phyloP scores from a whole-genome alignment of 2,888 invertebrate species.

The Brenthis hecate region DNA sequence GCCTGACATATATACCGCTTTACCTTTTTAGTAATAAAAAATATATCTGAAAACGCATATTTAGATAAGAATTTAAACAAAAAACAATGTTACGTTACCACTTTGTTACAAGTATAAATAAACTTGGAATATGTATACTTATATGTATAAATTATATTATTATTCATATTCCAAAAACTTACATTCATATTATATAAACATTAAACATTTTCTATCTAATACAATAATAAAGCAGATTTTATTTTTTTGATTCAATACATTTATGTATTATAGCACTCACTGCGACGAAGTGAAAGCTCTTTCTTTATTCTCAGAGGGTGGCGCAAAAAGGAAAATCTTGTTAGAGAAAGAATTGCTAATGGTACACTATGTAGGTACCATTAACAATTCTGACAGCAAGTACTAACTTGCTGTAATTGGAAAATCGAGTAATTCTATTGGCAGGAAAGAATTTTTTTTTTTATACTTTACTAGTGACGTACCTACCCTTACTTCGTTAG shows the following conservation, averaged over 20 bases:
- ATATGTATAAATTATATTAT: too few species aligned
- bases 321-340: conserved; percentile 26
- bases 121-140: too few species aligned
- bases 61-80: too few species aligned
- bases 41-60: too few species aligned
- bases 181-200: too few species aligned
- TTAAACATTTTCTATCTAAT: neutral
- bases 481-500: neutral
- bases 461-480: neutral
- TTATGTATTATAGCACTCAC: conserved; percentile 6
- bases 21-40: too few species aligned
- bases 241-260: conserved; percentile 22
- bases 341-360: conserved; percentile 19
- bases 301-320: conserved; percentile 17
- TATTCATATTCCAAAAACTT: too few species aligned
- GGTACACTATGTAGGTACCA: conserved; percentile 1
- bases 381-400: too few species aligned
- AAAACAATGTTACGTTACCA: too few species aligned
- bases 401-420: neutral
- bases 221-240: conserved; percentile 5
- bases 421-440: neutral
- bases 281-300: conserved; percentile 9
- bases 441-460: neutral
- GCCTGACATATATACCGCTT: too few species aligned
- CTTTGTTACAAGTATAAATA: too few species aligned